phyloP scores from a whole-genome alignment of 2,797 vertebrate genomes.

The Corythornis leucogaster region DNA sequence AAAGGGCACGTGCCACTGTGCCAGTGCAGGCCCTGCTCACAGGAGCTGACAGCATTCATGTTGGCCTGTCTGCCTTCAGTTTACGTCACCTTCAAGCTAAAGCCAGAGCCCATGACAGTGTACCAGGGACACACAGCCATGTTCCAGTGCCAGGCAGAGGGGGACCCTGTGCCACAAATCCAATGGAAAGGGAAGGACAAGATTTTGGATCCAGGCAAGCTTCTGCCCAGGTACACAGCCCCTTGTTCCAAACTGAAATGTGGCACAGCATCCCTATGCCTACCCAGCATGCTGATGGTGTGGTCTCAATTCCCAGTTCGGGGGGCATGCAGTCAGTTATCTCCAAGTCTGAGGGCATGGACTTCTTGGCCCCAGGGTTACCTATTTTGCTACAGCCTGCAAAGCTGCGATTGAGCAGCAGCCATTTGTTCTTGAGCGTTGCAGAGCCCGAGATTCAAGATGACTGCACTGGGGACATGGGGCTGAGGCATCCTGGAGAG shows the following conservation, averaged over 20 bases:
- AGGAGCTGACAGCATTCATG: rapidly evolving
- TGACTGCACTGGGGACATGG: background rate
- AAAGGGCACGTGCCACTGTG: background rate
- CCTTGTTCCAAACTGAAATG: background rate
- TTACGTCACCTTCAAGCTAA: constrained; percentile 90
- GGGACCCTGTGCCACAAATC: constrained; percentile 90
- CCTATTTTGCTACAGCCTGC: background rate
- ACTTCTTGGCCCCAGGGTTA: background rate
- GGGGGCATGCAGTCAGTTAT: rapidly evolving
- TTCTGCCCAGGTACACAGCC: constrained; percentile 78
- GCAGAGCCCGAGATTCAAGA: background rate
- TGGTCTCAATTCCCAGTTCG: background rate
- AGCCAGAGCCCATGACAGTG: constrained; percentile 92
- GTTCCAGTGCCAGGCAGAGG: constrained; percentile 94
- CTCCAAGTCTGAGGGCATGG: rapidly evolving
- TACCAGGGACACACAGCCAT: constrained; percentile 95
- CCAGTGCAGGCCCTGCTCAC: background rate
- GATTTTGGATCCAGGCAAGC: constrained; percentile 83
- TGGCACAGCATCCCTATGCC: rapidly evolving
- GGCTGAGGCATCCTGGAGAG: background rate
- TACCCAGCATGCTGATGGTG: background rate
- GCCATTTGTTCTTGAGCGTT: rapidly evolving
- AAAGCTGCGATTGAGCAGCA: background rate
- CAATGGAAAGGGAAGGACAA: constrained; percentile 96
- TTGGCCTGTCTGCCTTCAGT: constrained; percentile 74